Evolutionary conservation across 2,113 vertebrate genomes (phyloP).

Genomic region (Pluvialis apricaria): DNA sequence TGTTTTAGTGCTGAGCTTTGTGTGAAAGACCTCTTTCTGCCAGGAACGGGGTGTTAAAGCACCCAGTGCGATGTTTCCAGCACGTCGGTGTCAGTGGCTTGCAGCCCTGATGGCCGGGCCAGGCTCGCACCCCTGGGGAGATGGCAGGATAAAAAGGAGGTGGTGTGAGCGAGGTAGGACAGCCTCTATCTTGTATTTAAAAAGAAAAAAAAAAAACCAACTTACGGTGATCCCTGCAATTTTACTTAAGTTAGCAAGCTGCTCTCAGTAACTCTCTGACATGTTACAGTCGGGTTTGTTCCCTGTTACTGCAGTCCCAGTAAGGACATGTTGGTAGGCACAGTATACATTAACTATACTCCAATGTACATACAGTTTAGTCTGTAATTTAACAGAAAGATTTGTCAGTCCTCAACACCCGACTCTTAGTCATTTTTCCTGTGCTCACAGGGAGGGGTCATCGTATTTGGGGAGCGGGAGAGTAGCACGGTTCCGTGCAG

Average conservation of each 20-base stretch:
- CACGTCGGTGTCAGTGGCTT: not conserved
- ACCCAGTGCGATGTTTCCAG: not conserved
- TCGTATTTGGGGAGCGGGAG: rapidly evolving
- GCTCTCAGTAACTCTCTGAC: not conserved
- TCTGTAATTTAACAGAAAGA: not conserved
- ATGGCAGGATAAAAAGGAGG: not conserved
- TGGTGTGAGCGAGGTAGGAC: not conserved
- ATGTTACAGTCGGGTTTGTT: not conserved
- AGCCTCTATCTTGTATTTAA: not conserved
- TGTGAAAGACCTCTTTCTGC: not conserved
- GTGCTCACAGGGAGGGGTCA: not conserved
- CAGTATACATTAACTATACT: not conserved
- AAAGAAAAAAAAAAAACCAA: not conserved
- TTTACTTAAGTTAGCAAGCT: not conserved
- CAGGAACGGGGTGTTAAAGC: not conserved
- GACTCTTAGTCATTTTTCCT: rapidly evolving
- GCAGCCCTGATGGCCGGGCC: not conserved
- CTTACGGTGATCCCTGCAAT: not conserved
- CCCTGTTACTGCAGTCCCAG: not conserved
- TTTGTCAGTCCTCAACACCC: not conserved
- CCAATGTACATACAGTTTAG: not conserved
- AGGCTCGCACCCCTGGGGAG: not conserved
- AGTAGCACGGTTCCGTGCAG: not conserved
- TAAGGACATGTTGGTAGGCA: not conserved
- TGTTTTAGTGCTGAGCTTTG: not conserved